Evolutionary conservation across 2,113 vertebrate species (phyloP), one percentile per base, ranked within the genome.

Genomic region (Prinia subflava): DNA sequence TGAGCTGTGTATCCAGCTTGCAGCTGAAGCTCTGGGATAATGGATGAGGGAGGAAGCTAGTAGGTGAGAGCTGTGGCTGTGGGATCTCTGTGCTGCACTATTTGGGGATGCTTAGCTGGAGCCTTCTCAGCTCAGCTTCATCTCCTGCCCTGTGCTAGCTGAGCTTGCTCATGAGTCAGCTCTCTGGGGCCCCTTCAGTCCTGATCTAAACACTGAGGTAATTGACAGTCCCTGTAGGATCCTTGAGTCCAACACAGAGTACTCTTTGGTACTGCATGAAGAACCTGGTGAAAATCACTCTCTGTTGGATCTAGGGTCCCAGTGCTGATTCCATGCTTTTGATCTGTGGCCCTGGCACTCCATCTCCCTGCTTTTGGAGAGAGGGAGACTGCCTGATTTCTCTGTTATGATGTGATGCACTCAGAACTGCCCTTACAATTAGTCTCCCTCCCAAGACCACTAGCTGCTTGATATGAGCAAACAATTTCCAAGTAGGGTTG

Each of bases 1-100:
- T 0, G 3, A 55, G 39, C 56, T 27, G 23, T 1, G 0, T 41
- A n/a, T 50, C 62, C 25, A 27, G 47, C 37, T 88, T 83, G 62
- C 33, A 76, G 14, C 53, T 55, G 25, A 86, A 79, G 25, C 25
- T 75, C n/a, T 79, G 57, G 22, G 35, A 11, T 24, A 52, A 7
- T 24, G 57, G 16, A 11, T 42, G 25, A 35, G 42, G 27, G 37
- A 81, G 23, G 41, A 60, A 74, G 23, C 44, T 64, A 11, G 33
- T 28, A 49, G 16, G 28, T 41, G 46, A 70, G 69, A 78, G 46
- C 50, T 62, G 31, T 42, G 53, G n/a, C 65, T 63, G 28, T 57
- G 47, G 27, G 13, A 37, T 70, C 31, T 23, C 64, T 74, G n/a
- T 59, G 33, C 46, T 81, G 35, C 41, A 16, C n/a, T 30, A 1